phyloP scores from a whole-genome alignment of 2,888 invertebrate species.

The Cremastobaeus sp. region DNA sequence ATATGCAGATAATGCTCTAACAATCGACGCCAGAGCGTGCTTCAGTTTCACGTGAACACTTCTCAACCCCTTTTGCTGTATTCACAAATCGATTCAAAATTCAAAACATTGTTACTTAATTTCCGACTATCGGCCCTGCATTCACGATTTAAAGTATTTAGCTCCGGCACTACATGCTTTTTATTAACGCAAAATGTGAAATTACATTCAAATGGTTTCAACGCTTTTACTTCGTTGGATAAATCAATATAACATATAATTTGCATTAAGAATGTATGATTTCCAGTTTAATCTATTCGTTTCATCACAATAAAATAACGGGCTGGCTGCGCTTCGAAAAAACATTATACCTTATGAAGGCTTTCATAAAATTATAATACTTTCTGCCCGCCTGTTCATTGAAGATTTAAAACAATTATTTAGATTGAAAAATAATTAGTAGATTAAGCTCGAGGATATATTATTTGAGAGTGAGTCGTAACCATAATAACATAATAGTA shows the following conservation, averaged over 20 bases:
- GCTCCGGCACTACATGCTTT: slow-evolving; percentile 8
- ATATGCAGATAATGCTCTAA: slow-evolving; percentile 40
- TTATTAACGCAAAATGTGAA: slow-evolving; percentile 12
- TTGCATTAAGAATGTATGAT: not conserved
- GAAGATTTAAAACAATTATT: too few relatives aligned
- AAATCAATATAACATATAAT: slow-evolving; percentile 5
- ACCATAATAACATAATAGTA: too few relatives aligned
- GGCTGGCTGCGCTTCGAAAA: too few relatives aligned
- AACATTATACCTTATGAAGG: too few relatives aligned
- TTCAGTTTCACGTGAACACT: slow-evolving; percentile 31
- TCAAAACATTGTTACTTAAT: slow-evolving; percentile 51
- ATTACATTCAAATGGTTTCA: slow-evolving; percentile 25
- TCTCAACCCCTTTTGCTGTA: slow-evolving; percentile 28
- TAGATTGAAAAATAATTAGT: too few relatives aligned
- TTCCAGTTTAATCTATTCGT: too few relatives aligned
- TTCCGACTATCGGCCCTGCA: slow-evolving; percentile 31
- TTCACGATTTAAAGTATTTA: slow-evolving; percentile 35
- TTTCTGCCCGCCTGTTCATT: too few relatives aligned
- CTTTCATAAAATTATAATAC: too few relatives aligned
- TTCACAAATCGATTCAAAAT: slow-evolving; percentile 44
- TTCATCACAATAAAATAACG: too few relatives aligned
- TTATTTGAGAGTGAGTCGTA: too few relatives aligned
- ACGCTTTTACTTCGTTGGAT: slow-evolving; percentile 15
- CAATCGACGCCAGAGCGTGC: slow-evolving; percentile 37
- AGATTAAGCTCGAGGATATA: too few relatives aligned